phyloP scores from a whole-genome alignment of 2,113 vertebrate species.

The Microtus pennsylvanicus region DNA sequence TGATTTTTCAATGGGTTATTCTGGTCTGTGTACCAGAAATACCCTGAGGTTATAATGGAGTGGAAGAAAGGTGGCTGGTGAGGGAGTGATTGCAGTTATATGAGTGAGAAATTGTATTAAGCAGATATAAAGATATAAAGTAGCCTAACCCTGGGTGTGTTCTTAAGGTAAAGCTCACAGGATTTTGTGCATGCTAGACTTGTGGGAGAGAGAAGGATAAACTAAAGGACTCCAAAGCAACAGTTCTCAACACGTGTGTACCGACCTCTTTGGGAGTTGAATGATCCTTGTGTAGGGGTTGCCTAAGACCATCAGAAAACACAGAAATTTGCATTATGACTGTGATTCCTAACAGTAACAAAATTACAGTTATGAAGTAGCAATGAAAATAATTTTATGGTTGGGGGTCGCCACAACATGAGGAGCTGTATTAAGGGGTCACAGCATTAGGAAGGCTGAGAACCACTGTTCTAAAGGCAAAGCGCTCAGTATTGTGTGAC shows the following conservation, averaged over 20 bases:
- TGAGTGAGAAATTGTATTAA: neutral
- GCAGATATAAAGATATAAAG: neutral
- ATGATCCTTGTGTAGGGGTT: neutral
- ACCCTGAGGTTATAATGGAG: neutral
- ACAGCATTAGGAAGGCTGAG: neutral
- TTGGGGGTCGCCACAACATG: neutral
- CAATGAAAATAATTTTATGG: neutral
- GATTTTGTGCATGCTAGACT: neutral
- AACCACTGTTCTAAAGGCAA: neutral
- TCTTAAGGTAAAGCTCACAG: neutral
- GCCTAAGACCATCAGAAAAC: neutral
- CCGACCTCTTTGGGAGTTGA: neutral
- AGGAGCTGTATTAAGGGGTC: neutral
- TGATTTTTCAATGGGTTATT: neutral
- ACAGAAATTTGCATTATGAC: neutral
- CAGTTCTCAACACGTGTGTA: neutral
- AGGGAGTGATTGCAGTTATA: neutral
- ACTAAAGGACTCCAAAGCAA: neutral
- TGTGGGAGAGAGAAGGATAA: neutral
- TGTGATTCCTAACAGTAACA: neutral
- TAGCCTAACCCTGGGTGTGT: neutral
- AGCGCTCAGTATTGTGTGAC: neutral
- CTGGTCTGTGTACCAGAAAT: neutral
- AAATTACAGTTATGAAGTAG: neutral
- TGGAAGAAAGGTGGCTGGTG: neutral